phyloP scores from a whole-genome alignment of 1,140 invertebrate species.

The Telenomus remus region DNA sequence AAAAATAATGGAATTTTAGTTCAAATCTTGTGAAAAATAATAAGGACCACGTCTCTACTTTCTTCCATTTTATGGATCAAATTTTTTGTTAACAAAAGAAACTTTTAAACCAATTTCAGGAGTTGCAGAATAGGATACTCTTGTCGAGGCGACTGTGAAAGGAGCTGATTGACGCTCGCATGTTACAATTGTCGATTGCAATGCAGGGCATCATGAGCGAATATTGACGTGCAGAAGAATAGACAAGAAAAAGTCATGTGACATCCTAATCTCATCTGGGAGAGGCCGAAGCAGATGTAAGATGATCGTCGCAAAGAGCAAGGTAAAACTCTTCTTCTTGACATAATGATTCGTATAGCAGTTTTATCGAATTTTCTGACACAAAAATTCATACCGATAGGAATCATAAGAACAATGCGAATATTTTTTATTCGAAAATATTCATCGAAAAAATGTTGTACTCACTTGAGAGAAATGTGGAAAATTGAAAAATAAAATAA shows the following conservation, averaged over 20 bases:
- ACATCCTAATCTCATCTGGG: background rate
- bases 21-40: too few relatives aligned
- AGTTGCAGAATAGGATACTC: too few relatives aligned
- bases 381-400: too few relatives aligned
- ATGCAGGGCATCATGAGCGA: background rate
- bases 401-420: too few relatives aligned
- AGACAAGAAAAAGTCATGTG: constrained; percentile 1
- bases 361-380: background rate
- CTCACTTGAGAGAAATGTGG: too few relatives aligned
- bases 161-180: too few relatives aligned
- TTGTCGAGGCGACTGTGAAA: too few relatives aligned
- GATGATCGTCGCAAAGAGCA: background rate
- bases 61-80: too few relatives aligned
- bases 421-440: background rate
- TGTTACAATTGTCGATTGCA: background rate
- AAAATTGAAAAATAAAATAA: background rate
- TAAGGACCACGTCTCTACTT: too few relatives aligned
- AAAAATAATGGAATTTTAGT: too few relatives aligned
- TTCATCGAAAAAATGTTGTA: background rate
- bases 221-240: background rate
- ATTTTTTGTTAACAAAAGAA: too few relatives aligned
- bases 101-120: too few relatives aligned
- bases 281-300: background rate
- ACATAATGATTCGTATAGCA: background rate
- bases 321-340: background rate